Conservation (phyloP, 2,797 vertebrate genomes). For the Brachyrhaphis roseni region DNA sequence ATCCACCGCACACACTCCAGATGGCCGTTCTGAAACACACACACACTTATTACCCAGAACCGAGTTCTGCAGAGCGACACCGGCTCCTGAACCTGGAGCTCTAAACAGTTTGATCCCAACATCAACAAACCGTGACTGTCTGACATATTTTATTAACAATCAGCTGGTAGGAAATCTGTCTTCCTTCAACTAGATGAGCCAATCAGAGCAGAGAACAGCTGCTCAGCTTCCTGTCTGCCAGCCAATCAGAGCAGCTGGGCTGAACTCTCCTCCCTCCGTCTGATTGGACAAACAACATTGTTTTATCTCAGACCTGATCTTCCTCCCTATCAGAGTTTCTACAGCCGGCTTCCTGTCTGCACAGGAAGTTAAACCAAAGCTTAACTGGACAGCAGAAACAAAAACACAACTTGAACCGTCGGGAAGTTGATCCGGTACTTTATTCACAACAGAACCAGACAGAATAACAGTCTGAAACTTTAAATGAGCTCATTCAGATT, state of each 20-base stretch:
- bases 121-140: not conserved
- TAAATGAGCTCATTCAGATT: not conserved
- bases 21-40: conserved; percentile 86
- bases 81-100: not conserved
- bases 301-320: conserved; percentile 7
- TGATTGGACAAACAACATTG: not conserved
- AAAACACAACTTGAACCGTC: not conserved
- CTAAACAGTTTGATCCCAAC: not conserved
- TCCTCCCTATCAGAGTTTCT: not conserved
- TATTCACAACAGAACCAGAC: not conserved
- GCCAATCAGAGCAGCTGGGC: conserved; percentile 33
- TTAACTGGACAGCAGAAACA: not conserved
- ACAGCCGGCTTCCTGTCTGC: not conserved
- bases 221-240: conserved; percentile 58
- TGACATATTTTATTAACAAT: not conserved
- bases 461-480: not conserved
- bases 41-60: not conserved
- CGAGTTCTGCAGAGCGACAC: not conserved
- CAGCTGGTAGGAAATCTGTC: not conserved
- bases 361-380: not conserved
- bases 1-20: conserved; percentile 97
- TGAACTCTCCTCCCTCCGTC: conserved; percentile 20
- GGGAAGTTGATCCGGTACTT: not conserved
- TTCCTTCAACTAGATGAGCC: conserved; percentile 30
- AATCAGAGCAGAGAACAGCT: conserved; percentile 34